Conservation (phyloP, 2,888 invertebrate species). For the Caradrina kadenii region DNA sequence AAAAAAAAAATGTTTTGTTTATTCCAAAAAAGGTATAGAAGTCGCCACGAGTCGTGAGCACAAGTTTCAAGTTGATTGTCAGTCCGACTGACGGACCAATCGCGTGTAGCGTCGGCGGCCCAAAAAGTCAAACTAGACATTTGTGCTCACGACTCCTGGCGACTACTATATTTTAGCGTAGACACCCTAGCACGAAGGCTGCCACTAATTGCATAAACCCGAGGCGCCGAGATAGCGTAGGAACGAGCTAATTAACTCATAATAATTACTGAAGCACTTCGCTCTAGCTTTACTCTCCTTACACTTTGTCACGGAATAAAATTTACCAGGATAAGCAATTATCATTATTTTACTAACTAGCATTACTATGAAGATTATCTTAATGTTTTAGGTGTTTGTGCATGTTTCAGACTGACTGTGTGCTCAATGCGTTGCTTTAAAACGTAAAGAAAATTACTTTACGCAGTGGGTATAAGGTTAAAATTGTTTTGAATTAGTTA, state of each 20-base stretch:
- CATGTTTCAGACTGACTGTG: too few species aligned
- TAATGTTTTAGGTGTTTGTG: too few species aligned
- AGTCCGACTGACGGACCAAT: too few species aligned
- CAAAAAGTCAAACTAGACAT: too few species aligned
- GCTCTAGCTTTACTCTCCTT: conserved; percentile 9
- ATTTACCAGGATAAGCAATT: conserved; percentile 11
- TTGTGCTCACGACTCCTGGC: too few species aligned
- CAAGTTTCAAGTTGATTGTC: too few species aligned
- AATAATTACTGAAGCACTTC: conserved; percentile 30
- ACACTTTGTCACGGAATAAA: conserved; percentile 14
- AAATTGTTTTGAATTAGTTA: too few species aligned
- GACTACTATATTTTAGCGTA: not conserved
- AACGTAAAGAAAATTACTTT: too few species aligned
- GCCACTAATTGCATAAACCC: conserved; percentile 40
- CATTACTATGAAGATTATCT: conserved; percentile 4
- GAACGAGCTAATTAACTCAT: conserved; percentile 45
- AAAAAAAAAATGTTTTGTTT: not conserved
- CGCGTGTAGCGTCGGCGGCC: too few species aligned
- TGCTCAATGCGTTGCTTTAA: too few species aligned
- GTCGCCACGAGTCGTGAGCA: too few species aligned
- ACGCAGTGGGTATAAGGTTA: too few species aligned
- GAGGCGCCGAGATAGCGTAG: conserved; percentile 34
- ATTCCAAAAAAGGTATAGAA: not conserved
- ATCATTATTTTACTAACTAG: conserved; percentile 3
- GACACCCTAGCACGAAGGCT: conserved; percentile 19